phyloP scores from a whole-genome alignment of 2,888 invertebrate genomes.

The Furcula furcula region DNA sequence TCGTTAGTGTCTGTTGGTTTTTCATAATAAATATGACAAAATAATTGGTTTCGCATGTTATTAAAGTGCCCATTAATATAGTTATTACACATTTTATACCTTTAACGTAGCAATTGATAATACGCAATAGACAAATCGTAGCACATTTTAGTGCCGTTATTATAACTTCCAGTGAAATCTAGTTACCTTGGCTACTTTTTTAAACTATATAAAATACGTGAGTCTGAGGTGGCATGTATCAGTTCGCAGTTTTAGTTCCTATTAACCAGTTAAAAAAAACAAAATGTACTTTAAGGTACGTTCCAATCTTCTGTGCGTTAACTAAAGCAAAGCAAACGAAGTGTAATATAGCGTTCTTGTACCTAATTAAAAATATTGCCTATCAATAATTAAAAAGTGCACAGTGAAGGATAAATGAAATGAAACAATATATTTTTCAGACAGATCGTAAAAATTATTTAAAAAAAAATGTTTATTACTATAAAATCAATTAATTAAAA shows the following conservation, averaged over 20 bases:
- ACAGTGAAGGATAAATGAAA: neutral
- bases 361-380: neutral
- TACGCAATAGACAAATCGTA: slow-evolving; percentile 12
- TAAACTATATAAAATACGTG: slow-evolving; percentile 20
- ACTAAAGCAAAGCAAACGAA: neutral
- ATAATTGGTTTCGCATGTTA: too few relatives aligned
- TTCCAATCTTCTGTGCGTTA: neutral
- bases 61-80: too few relatives aligned
- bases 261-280: slow-evolving; percentile 5
- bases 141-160: slow-evolving; percentile 18
- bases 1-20: too few relatives aligned
- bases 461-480: too few relatives aligned
- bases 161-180: slow-evolving; percentile 21
- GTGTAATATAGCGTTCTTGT: neutral
- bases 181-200: slow-evolving; percentile 20
- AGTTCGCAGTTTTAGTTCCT: slow-evolving; percentile 9
- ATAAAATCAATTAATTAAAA: too few relatives aligned
- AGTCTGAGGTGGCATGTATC: slow-evolving; percentile 8
- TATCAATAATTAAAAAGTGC: neutral
- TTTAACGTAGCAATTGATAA: slow-evolving; percentile 2
- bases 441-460: too few relatives aligned
- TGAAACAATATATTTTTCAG: too few relatives aligned
- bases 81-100: neutral
- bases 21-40: too few relatives aligned
- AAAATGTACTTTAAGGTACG: slow-evolving; percentile 22